Percentiles rank a stretch among this genome's conserved stretches.
Evolutionary conservation across 2,888 invertebrate genomes (phyloP).

Genomic region (Leptarthrus brevirostris): DNA sequence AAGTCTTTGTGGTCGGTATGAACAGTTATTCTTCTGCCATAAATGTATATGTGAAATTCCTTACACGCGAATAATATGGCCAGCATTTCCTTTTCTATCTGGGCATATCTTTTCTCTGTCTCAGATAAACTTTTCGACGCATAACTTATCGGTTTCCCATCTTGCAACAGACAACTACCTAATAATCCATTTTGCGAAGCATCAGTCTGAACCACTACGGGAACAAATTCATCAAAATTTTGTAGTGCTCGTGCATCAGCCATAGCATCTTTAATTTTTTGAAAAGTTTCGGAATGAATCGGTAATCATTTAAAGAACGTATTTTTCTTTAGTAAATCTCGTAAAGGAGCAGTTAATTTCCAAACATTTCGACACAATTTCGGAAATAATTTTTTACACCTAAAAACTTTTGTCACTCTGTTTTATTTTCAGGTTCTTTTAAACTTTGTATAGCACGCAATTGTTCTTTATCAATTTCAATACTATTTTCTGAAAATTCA

Average conservation of each 20-base stretch:
- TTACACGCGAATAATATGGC: background rate
- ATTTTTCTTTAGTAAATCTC: background rate
- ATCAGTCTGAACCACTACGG: slow-evolving; percentile 2
- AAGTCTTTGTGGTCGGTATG: background rate
- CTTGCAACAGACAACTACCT: background rate
- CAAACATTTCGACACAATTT: background rate
- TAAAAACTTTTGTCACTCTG: background rate
- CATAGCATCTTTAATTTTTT: background rate
- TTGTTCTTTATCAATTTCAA: background rate
- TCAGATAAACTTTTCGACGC: background rate
- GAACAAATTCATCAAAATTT: slow-evolving; percentile 8
- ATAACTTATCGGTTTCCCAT: background rate
- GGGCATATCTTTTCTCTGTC: background rate
- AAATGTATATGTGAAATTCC: background rate
- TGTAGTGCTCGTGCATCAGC: background rate
- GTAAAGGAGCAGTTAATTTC: background rate
- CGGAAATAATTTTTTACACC: background rate
- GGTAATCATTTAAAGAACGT: no score
- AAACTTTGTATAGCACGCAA: background rate
- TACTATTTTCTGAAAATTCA: background rate
- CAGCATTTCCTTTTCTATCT: background rate
- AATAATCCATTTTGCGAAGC: slow-evolving; percentile 6
- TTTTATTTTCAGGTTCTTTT: background rate
- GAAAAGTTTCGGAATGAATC: background rate
- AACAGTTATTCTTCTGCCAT: background rate